These are phyloP conservation scores for Erebia palarica DNA, from an alignment of 2,888 invertebrate species.

Conservation along the genomic window DNA sequence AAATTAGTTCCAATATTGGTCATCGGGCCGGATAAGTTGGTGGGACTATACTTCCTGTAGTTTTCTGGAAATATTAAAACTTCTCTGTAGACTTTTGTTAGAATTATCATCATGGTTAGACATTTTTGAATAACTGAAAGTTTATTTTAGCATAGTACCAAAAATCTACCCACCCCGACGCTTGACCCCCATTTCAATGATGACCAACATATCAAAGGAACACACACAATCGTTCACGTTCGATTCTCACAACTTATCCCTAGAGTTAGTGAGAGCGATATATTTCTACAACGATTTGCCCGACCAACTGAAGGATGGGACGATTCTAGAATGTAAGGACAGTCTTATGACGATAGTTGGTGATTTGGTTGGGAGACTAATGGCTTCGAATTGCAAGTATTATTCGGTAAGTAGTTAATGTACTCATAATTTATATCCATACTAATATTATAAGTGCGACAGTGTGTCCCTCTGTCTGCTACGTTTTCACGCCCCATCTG, in stretches of 20 bases:
- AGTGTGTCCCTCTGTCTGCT: too few relatives aligned
- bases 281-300: constrained; percentile 72
- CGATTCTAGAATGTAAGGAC: constrained; percentile 41
- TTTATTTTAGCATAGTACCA: constrained; percentile 59
- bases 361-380: constrained; percentile 66
- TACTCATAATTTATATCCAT: too few relatives aligned
- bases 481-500: too few relatives aligned
- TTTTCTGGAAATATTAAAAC: too few relatives aligned
- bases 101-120: too few relatives aligned
- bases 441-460: too few relatives aligned
- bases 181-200: constrained; percentile 57
- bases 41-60: too few relatives aligned
- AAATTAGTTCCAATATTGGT: too few relatives aligned
- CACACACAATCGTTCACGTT: constrained; percentile 58
- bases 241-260: constrained; percentile 50
- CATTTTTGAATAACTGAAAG: constrained; percentile 6
- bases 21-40: too few relatives aligned
- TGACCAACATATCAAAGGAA: constrained; percentile 56
- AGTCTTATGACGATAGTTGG: constrained; percentile 54
- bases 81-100: too few relatives aligned
- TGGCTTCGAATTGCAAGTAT: constrained; percentile 85
- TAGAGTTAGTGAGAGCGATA: constrained; percentile 62
- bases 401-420: constrained; percentile 82
- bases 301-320: constrained; percentile 52
- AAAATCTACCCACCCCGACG: constrained; percentile 56